phyloP scores from a whole-genome alignment of 1,140 invertebrate genomes.

The Caenorhabditis remanei region DNA sequence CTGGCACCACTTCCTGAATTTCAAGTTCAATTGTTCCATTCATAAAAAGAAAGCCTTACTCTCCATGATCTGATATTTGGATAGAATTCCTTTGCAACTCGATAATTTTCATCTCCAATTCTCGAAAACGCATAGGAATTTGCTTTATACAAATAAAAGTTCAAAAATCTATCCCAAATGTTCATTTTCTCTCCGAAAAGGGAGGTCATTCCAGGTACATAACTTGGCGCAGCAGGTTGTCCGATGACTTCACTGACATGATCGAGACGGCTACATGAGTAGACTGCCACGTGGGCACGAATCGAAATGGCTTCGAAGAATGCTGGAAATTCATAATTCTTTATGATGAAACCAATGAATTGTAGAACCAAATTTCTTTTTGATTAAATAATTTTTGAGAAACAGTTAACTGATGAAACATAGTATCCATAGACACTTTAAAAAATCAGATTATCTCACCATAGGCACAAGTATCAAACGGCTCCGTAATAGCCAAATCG shows the following conservation, averaged over 20 bases:
- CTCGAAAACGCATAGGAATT: not conserved
- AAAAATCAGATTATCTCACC: not conserved
- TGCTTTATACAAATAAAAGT: not conserved
- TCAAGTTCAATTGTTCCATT: not conserved
- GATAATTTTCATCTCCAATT: not conserved
- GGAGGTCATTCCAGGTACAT: slow-evolving; percentile 15
- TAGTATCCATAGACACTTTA: too few species aligned
- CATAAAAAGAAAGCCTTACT: not conserved
- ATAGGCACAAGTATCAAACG: slow-evolving; percentile 16
- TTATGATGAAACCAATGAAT: too few species aligned
- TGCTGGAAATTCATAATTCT: not conserved
- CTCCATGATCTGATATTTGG: not conserved
- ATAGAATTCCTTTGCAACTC: not conserved
- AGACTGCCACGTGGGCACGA: slow-evolving; percentile 17
- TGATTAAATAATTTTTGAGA: too few species aligned
- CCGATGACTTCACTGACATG: slow-evolving; percentile 29
- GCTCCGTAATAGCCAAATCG: slow-evolving; percentile 46
- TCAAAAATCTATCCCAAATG: slow-evolving; percentile 8
- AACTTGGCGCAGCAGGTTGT: slow-evolving; percentile 44
- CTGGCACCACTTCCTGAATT: slow-evolving; percentile 53
- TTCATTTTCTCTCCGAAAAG: slow-evolving; percentile 37
- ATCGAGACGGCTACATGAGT: slow-evolving; percentile 1
- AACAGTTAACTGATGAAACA: too few species aligned
- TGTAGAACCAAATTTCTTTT: too few species aligned
- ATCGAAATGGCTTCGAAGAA: slow-evolving; percentile 46